A percentile compares a stretch with the other conserved stretches of the same genome.
Evolutionary conservation across 2,888 invertebrate genomes (phyloP).

Genomic region (Eristalis pertinax): DNA sequence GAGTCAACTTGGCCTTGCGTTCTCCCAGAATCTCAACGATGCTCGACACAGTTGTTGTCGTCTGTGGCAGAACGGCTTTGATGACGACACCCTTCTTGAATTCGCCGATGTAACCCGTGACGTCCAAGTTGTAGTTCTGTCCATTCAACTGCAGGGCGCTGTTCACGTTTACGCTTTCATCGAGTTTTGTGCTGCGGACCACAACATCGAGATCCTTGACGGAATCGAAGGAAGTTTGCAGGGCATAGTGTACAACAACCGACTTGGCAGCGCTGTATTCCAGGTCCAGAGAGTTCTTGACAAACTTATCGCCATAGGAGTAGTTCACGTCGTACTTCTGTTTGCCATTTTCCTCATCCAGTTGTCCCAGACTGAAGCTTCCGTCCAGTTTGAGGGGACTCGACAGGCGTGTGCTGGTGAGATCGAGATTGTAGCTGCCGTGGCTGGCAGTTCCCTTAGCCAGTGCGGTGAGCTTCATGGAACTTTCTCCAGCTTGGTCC

Average conservation of each 20-base stretch:
- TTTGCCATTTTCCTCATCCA: slow-evolving; percentile 75
- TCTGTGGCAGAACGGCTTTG: slow-evolving; percentile 83
- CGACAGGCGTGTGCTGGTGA: slow-evolving; percentile 73
- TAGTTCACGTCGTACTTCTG: slow-evolving; percentile 74
- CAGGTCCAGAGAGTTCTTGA: slow-evolving; percentile 79
- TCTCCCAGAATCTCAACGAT: slow-evolving; percentile 81
- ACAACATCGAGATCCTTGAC: slow-evolving; percentile 82
- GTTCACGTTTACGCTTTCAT: slow-evolving; percentile 80
- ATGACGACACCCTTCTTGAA: slow-evolving; percentile 84
- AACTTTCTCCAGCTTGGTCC: slow-evolving; percentile 73
- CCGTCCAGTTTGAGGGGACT: slow-evolving; percentile 76
- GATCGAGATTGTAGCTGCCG: slow-evolving; percentile 75
- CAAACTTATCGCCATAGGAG: slow-evolving; percentile 79
- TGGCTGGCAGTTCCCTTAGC: slow-evolving; percentile 75
- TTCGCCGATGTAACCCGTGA: slow-evolving; percentile 83
- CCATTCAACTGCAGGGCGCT: slow-evolving; percentile 83
- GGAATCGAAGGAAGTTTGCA: slow-evolving; percentile 82
- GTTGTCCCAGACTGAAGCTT: slow-evolving; percentile 74
- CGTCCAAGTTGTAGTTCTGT: slow-evolving; percentile 83
- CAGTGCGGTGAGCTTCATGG: slow-evolving; percentile 72
- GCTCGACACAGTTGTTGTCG: slow-evolving; percentile 77
- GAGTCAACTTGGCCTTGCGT: slow-evolving; percentile 84
- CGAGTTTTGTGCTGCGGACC: slow-evolving; percentile 78
- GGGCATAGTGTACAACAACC: slow-evolving; percentile 81
- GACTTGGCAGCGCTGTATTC: slow-evolving; percentile 79